Conservation (phyloP, 2,888 invertebrate species). For the Scaptomyza polygonia region DNA sequence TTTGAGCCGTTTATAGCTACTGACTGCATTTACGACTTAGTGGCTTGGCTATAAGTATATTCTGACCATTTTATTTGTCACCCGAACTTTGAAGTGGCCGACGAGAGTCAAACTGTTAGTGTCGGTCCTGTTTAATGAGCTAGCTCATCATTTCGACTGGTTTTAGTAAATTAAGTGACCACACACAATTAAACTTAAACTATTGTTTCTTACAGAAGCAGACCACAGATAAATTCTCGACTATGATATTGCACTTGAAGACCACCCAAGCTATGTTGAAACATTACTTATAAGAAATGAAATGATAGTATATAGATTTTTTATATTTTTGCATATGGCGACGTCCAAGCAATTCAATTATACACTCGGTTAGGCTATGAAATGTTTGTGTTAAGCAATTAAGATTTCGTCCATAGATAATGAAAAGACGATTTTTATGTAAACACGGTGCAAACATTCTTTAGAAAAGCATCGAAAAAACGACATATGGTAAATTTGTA, state of each 20-base stretch:
- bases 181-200: conserved; percentile 44
- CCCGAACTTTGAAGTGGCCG: conserved; percentile 63
- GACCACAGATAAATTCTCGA: conserved; percentile 11
- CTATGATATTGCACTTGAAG: conserved; percentile 23
- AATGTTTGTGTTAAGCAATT: no score
- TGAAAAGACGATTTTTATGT: no score
- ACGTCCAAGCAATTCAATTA: no score
- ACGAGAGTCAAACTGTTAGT: conserved; percentile 42
- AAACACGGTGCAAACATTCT: no score
- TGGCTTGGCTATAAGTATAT: conserved; percentile 27
- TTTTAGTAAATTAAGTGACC: conserved; percentile 29
- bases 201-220: conserved; percentile 7
- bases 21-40: conserved; percentile 64
- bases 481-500: no score
- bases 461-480: no score
- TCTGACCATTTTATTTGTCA: conserved; percentile 50
- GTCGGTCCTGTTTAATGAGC: conserved; percentile 53
- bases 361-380: neutral
- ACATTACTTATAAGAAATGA: neutral
- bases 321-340: no score
- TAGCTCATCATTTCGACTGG: conserved; percentile 26
- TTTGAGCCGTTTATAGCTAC: conserved; percentile 62
- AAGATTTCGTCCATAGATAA: no score
- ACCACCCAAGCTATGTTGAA: conserved; percentile 28
- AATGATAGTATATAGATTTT: conserved; percentile 14